Conservation (phyloP, 2,888 invertebrate genomes). For the Spicauda simplicius region DNA sequence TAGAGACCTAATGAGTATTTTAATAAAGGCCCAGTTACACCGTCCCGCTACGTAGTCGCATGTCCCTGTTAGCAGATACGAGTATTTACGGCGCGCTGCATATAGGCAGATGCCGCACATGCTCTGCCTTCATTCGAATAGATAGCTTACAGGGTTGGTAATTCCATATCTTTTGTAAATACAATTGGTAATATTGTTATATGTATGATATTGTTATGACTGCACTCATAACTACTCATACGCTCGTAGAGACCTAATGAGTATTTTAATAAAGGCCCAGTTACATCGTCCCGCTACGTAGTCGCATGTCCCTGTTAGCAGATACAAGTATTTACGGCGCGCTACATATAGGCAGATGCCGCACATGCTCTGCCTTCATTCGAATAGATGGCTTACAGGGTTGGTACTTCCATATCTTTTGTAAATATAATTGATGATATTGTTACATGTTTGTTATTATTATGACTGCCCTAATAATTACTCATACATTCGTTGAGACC, state of each 20-base stretch:
- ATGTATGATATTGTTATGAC: too few species aligned
- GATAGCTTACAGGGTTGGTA: slow-evolving; percentile 72
- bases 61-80: slow-evolving; percentile 73
- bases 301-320: slow-evolving; percentile 62
- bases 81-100: slow-evolving; percentile 77
- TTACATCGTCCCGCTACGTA: slow-evolving; percentile 24
- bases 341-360: slow-evolving; percentile 80
- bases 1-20: slow-evolving; percentile 36
- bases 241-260: slow-evolving; percentile 34
- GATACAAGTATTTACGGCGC: slow-evolving; percentile 78
- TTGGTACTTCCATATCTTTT: slow-evolving; percentile 45
- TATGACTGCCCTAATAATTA: slow-evolving; percentile 27
- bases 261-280: slow-evolving; percentile 37
- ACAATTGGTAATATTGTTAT: too few species aligned
- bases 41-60: slow-evolving; percentile 25
- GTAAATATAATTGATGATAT: too few species aligned
- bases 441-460: too few species aligned
- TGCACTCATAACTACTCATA: slow-evolving; percentile 21
- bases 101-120: slow-evolving; percentile 82
- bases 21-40: slow-evolving; percentile 34
- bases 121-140: slow-evolving; percentile 81
- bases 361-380: slow-evolving; percentile 82
- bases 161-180: neutral
- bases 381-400: slow-evolving; percentile 79
- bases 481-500: slow-evolving; percentile 30